Evolutionary conservation across 2,113 vertebrate species (phyloP), one percentile per base, ranked within the genome.

Genomic region (Embiotoca jacksoni): DNA sequence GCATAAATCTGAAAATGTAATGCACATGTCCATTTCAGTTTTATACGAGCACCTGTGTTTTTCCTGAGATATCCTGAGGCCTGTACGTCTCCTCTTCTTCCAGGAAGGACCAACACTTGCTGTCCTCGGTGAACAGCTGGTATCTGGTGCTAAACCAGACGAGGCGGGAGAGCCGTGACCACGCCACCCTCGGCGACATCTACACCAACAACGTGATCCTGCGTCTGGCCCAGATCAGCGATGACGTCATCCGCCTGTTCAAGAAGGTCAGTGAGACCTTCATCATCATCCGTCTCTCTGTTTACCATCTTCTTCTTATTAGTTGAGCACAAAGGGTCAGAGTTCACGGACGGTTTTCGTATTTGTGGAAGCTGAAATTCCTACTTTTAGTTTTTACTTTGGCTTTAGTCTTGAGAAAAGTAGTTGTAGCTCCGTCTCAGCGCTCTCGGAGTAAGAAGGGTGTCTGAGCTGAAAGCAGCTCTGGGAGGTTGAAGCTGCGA

Each of bases 91-190:
- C 67, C 9, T 41, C 10, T 52, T 37, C 13, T 65, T 86, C 7
- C 79, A 99, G 98, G 92, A 99, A 99, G 84, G 98, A 99, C 86
- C 98, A 99, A 66, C 96, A 99, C 82, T 96, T 99, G 0, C 94
- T 99, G 31, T 99, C 98, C 0, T 96, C 98, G 0, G 97, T 99
- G 69, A 99, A 99, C 95, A 98, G 97, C 89, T 99, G 98, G 98
- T 99, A 99, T 91, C 90, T 99, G 92, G 94, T 99, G 10, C 92
- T 99, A 84, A 97, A 97, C 7, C 98, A 99, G 93, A 99, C 97
- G 0, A 95, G 97, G 2, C 93, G 97, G 3, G 98, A 99, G 89
- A 99, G 98, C 93, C 94, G 96, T 1, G 98, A 99, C 87, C 97
- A 99, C 0, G 97, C 98, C 89, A 99, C 97, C 2, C 95, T 99